Evolutionary conservation across 2,888 invertebrate species (phyloP), one percentile per base, ranked within the genome.

Genomic region (Protophormia terraenovae): DNA sequence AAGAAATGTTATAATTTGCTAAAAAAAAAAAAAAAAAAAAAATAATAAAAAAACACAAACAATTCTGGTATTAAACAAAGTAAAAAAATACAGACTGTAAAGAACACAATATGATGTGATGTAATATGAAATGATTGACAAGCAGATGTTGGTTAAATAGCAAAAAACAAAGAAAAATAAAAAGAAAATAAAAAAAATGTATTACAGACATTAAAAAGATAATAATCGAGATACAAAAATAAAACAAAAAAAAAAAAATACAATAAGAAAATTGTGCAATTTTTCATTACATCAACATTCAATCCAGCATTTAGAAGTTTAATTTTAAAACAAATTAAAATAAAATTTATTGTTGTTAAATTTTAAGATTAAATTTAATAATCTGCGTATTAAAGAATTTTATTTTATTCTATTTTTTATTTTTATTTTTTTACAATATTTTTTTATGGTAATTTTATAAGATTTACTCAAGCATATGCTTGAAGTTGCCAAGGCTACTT

Each of bases 121-220:
- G 78, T 75, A 82, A 85, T 78, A 64, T 29, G 35, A 62, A 78
- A 75, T 85, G 85, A 85, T 82, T 82, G 82, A 82, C 85, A 85
- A 82, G 69, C 82, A 78, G 82, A 75, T 82, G 84, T 82, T 78
- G 62, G 73, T 75, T 62, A 41, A 58, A 69, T 10, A 75, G 35
- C 47, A 45, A 67, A 41, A 32, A 58, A 22, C 0, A 62, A 22
- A n/a, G 32, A 32, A 72, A 14, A 24, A 35, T 12, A n/a, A n/a
- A 47, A 47, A 27, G 32, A 27, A 58, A 58, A 14, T 4, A 64
- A 32, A 45, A 24, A 24, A 10, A 1, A 29, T 29, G 2, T 6
- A 67, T n/a, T 41, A 3, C 53, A 66, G 27, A 66, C 55, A 53
- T 41, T 45, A 19, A 22, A 14, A 29, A 27, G 24, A 66, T 47